A percentile compares a stretch with the other conserved stretches of the same genome.
These are phyloP conservation scores for Ammospiza nelsoni DNA, from an alignment of 2,113 vertebrate species.

Conservation along the genomic window DNA sequence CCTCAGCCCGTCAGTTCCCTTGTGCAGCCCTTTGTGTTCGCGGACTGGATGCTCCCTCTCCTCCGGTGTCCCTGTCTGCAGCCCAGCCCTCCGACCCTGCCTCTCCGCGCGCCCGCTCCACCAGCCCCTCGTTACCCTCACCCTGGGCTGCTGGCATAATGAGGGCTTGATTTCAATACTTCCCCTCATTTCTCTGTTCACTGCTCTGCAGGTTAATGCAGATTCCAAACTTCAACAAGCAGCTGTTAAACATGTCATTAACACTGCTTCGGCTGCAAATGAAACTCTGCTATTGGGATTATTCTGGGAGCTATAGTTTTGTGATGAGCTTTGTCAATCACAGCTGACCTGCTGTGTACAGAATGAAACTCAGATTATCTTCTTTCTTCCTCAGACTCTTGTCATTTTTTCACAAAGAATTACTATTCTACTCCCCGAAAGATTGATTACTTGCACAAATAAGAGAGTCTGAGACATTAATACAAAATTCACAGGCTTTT, in stretches of 20 bases:
- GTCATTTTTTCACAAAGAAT: constrained; percentile 85
- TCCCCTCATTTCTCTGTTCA: constrained; percentile 81
- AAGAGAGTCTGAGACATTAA: constrained; percentile 87
- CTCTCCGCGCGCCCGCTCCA: not conserved
- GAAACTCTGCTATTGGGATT: constrained; percentile 86
- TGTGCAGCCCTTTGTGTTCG: constrained; percentile 46
- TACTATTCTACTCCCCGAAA: constrained; percentile 85
- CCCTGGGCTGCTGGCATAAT: constrained; percentile 80
- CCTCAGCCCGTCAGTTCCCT: not conserved
- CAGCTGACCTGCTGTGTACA: constrained; percentile 85
- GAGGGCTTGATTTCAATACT: constrained; percentile 86
- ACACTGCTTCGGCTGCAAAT: constrained; percentile 84
- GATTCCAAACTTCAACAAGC: constrained; percentile 89
- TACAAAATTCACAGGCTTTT: constrained; percentile 86
- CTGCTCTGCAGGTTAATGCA: constrained; percentile 88
- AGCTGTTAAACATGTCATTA: constrained; percentile 92
- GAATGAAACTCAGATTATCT: constrained; percentile 89
- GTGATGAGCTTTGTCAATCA: constrained; percentile 89
- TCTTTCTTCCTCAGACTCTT: constrained; percentile 84
- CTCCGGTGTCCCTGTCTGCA: constrained; percentile 37
- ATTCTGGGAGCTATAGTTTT: constrained; percentile 81
- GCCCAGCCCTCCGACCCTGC: constrained; percentile 30
- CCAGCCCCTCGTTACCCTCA: constrained; percentile 51
- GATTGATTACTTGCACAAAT: constrained; percentile 88
- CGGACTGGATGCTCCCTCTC: constrained; percentile 61